These are phyloP conservation scores for Echinops telfairi DNA, from an alignment of 2,113 vertebrate species.

Conservation along the genomic window DNA sequence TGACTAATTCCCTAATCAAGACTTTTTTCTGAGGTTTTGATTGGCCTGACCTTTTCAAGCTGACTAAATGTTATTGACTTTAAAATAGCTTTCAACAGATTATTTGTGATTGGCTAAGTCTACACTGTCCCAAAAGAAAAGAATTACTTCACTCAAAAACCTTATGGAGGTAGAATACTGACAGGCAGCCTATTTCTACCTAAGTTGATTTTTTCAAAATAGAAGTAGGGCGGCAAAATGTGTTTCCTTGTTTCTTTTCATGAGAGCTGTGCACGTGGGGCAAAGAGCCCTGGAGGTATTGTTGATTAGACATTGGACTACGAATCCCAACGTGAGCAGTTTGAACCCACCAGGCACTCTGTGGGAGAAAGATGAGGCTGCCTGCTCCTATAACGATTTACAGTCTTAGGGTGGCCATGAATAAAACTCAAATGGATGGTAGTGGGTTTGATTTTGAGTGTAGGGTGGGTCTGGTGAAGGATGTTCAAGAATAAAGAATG, in stretches of 20 bases:
- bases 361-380: too few relatives aligned
- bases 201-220: neutral
- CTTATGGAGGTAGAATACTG: constrained; percentile 54
- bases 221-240: neutral
- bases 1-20: constrained; percentile 69
- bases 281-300: too few relatives aligned
- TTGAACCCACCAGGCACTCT: too few relatives aligned
- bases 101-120: constrained; percentile 54
- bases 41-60: constrained; percentile 75
- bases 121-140: constrained; percentile 57
- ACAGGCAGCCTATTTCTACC: neutral
- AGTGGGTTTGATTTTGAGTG: too few relatives aligned
- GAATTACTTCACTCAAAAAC: constrained; percentile 49
- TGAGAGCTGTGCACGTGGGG: neutral
- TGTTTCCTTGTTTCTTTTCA: constrained; percentile 21
- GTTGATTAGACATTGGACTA: too few relatives aligned
- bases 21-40: constrained; percentile 65
- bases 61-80: constrained; percentile 74
- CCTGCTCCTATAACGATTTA: too few relatives aligned
- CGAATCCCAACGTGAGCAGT: too few relatives aligned
- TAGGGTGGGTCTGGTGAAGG: neutral
- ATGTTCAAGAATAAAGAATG: neutral
- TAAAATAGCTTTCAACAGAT: constrained; percentile 70
- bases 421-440: too few relatives aligned
- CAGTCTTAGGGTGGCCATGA: too few relatives aligned